Evolutionary conservation across 53 echinoderm and acorn worm species (phyloP).

Genomic region (Echinarachnius parma): DNA sequence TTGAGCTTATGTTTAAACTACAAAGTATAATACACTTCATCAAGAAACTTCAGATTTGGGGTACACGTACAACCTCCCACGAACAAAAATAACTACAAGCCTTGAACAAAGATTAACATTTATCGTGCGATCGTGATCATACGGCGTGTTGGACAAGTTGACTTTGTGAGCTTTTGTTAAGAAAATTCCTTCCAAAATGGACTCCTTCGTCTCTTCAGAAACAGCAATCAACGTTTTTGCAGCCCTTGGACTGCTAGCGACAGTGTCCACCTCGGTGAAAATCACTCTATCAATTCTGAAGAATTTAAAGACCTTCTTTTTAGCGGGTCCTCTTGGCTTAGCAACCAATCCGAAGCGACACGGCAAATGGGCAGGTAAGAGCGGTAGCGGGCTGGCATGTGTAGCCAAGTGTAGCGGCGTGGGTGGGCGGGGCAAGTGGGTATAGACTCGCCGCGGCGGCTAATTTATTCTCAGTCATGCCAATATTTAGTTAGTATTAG

Average conservation of each 20-base stretch:
- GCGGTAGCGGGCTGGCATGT: neutral
- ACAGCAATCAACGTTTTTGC: conserved; percentile 32
- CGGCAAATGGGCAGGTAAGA: conserved; percentile 84
- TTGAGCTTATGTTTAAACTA: no score
- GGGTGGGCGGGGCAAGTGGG: neutral
- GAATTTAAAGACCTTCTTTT: conserved; percentile 50
- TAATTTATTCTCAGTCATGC: no score
- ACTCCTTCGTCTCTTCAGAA: neutral
- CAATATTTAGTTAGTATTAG: no score
- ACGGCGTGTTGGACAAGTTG: no score
- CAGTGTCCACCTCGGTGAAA: conserved; percentile 30
- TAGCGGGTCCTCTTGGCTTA: conserved; percentile 55
- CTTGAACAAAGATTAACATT: no score
- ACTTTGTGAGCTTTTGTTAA: neutral
- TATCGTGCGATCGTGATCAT: no score
- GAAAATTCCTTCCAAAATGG: neutral
- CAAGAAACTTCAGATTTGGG: no score
- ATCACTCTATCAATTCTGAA: conserved; percentile 34
- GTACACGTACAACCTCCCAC: no score
- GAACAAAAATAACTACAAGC: no score
- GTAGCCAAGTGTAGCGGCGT: neutral
- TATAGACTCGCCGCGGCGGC: neutral
- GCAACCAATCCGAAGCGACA: conserved; percentile 51
- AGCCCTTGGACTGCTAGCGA: conserved; percentile 44
- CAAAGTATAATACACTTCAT: no score